Evolutionary conservation across 2,888 invertebrate species (phyloP).

Genomic region (Dasysyrphus tricinctus): DNA sequence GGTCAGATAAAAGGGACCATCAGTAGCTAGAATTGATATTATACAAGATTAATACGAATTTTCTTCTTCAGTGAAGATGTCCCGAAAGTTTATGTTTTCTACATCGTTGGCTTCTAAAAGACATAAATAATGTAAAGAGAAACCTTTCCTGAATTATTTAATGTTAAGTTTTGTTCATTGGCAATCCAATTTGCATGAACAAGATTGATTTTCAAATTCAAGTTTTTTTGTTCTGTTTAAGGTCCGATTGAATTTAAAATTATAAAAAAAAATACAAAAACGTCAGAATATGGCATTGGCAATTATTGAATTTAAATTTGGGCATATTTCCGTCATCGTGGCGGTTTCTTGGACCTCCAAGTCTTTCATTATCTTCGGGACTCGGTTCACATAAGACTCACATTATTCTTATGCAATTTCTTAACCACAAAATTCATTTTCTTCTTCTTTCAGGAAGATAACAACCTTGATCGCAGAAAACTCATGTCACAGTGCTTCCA

Average conservation of each 20-base stretch:
- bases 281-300: too few species aligned
- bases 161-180: not conserved
- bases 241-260: not conserved
- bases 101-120: slow-evolving; percentile 12
- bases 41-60: slow-evolving; percentile 12
- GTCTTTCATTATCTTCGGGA: too few species aligned
- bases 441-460: too few species aligned
- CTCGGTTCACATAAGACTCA: too few species aligned
- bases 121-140: slow-evolving; percentile 24
- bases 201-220: not conserved
- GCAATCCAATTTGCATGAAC: not conserved
- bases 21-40: not conserved
- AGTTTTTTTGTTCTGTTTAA: not conserved
- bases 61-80: slow-evolving; percentile 49
- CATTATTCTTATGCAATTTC: too few species aligned
- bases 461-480: too few species aligned
- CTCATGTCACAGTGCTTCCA: too few species aligned
- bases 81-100: slow-evolving; percentile 20
- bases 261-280: too few species aligned
- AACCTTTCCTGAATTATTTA: slow-evolving; percentile 18
- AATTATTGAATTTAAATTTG: too few species aligned
- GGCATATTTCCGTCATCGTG: too few species aligned
- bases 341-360: too few species aligned
- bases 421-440: too few species aligned
- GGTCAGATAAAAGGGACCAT: slow-evolving; percentile 34